Base-by-base conservation (phyloP, 2,113 vertebrate genomes). In the Caranx melampygus region DNA sequence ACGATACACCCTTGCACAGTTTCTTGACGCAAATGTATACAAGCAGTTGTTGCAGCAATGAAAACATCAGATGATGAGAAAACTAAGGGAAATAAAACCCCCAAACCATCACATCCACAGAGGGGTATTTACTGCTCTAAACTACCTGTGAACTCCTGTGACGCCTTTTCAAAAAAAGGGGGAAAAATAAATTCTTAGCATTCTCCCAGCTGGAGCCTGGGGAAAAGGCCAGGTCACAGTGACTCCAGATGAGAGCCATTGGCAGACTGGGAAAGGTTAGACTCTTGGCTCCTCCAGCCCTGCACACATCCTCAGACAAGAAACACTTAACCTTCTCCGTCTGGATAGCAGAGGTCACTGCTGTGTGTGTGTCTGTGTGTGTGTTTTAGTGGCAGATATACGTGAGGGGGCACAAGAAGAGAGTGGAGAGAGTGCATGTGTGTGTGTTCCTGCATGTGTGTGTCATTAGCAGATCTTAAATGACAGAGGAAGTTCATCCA, bases 401-500 rank as follows among this genome's bases (percentile, higher is more conserved):
- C 4, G 2, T 47, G 16, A n/a, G 20, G 45, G 65, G 54, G 18
- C 26, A 63, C 47, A n/a, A 47, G 66, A 1, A 31, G 44, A 47
- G 37, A 3, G 26, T 3, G 55, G 8, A 14, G 35, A 8, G 20
- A 70, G 26, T 52, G 65, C 34, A 31, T 37, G n/a, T 33, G 66
- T 81, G 74, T 62, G 55, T 35, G 52, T 44, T 62, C 57, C 21
- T 58, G 57, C 85, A 87, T 87, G 74, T 87, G 90, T 81, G 76
- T 76, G 78, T 85, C 72, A 90, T 92, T 89, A 92, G 73, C 75
- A 35, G 74, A 73, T 52, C 34, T 73, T 72, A 88, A 91, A 88
- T 80, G 84, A 90, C 79, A 73, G 42, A 82, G 87, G 90, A 91
- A 89, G 83, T 67, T 75, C 78, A 92, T 94, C 89, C 51, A 91